Percentiles rank a stretch among this genome's conserved stretches.
Conservation (phyloP, 2,797 vertebrate genomes). For the Phrynocephalus guinanensis region DNA sequence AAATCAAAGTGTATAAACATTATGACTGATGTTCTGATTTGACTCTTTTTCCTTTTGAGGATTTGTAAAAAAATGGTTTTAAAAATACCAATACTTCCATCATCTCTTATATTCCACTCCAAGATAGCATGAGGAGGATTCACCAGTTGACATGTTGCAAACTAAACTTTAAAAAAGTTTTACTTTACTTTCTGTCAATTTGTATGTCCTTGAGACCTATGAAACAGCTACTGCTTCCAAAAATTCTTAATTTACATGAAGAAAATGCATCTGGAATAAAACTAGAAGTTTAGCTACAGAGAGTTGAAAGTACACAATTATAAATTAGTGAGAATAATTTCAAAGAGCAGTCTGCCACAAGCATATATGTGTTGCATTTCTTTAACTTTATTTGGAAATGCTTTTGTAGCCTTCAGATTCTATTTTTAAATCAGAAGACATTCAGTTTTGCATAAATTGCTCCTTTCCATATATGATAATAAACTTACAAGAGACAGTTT, state of each 20-base stretch:
- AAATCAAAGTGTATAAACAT: not conserved
- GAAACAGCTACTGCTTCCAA: slow-evolving; percentile 74
- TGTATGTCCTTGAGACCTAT: slow-evolving; percentile 68
- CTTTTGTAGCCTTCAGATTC: slow-evolving; percentile 59
- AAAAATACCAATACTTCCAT: not conserved
- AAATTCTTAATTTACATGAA: slow-evolving; percentile 70
- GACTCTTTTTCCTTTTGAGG: not conserved
- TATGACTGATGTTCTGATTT: not conserved
- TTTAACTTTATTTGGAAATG: slow-evolving; percentile 71
- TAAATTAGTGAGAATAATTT: slow-evolving; percentile 85
- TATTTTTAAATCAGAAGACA: slow-evolving; percentile 71
- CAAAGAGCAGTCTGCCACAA: slow-evolving; percentile 79
- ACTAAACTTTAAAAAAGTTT: slow-evolving; percentile 49
- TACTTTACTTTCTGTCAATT: slow-evolving; percentile 26
- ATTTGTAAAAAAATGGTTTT: not conserved
- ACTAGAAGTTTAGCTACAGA: slow-evolving; percentile 85
- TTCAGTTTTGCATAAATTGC: slow-evolving; percentile 67
- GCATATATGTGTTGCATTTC: slow-evolving; percentile 79
- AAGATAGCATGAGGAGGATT: not conserved
- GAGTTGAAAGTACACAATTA: slow-evolving; percentile 78
- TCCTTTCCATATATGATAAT: slow-evolving; percentile 59
- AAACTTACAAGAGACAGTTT: slow-evolving; percentile 54
- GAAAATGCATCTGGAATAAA: slow-evolving; percentile 85
- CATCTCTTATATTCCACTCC: rapidly evolving
- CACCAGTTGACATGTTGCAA: not conserved